phyloP scores from a whole-genome alignment of 2,797 vertebrate species.

The Sparus aurata region DNA sequence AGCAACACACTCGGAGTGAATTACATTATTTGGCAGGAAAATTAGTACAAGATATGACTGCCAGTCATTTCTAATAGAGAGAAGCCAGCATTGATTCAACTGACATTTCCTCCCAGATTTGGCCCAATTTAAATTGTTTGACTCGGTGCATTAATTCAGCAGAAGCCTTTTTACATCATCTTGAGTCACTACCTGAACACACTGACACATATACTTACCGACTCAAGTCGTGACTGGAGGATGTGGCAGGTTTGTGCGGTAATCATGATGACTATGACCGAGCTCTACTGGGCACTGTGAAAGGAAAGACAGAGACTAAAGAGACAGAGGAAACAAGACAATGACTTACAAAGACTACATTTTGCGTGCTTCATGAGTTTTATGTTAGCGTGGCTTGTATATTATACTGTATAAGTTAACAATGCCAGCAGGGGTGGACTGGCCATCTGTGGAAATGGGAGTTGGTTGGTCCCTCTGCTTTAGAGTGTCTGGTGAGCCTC shows the following conservation, averaged over 20 bases:
- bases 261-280: neutral
- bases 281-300: neutral
- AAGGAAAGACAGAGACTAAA: neutral
- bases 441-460: slow-evolving; percentile 24
- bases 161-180: slow-evolving; percentile 30
- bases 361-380: neutral
- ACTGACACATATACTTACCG: neutral
- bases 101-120: slow-evolving; percentile 10
- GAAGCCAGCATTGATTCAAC: neutral
- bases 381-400: neutral
- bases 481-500: neutral
- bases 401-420: neutral
- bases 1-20: slow-evolving; percentile 5
- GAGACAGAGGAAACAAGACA: neutral
- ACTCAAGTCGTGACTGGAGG: neutral
- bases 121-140: slow-evolving; percentile 24
- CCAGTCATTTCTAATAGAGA: slow-evolving; percentile 12
- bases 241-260: neutral
- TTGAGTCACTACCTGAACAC: slow-evolving; percentile 30
- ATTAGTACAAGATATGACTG: slow-evolving; percentile 27
- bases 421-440: slow-evolving; percentile 15
- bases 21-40: slow-evolving; percentile 22
- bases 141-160: slow-evolving; percentile 25
- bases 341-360: too few relatives aligned
- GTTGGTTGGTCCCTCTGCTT: slow-evolving; percentile 11